These are phyloP conservation scores for Isoperla grammatica DNA, from an alignment of 2,888 invertebrate species.

Conservation along the genomic window DNA sequence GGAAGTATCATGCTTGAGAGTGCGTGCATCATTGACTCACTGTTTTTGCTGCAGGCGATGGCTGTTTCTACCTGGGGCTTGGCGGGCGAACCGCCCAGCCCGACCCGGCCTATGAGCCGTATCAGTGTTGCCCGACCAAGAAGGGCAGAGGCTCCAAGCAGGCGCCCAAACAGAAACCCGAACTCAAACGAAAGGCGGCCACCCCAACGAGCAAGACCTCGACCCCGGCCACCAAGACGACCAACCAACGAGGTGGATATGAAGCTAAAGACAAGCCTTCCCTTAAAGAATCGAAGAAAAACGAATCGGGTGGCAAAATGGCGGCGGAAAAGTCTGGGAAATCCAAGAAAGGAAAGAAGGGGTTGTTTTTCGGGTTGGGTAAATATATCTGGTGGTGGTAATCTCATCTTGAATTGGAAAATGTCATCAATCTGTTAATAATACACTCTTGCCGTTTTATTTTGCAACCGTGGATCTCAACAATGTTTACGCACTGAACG, in stretches of 20 bases:
- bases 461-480: too few relatives aligned
- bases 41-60: constrained; percentile 86
- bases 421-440: background rate
- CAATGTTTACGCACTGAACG: too few relatives aligned
- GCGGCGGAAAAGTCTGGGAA: constrained; percentile 47
- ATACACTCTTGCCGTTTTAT: background rate
- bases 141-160: constrained; percentile 73
- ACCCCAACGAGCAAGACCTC: constrained; percentile 38
- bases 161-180: constrained; percentile 63
- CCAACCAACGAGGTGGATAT: background rate
- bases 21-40: constrained; percentile 52
- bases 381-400: constrained; percentile 80
- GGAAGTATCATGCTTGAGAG: background rate
- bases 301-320: constrained; percentile 2
- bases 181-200: constrained; percentile 26
- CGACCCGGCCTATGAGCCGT: constrained; percentile 75
- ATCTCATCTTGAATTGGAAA: constrained; percentile 33
- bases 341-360: constrained; percentile 63
- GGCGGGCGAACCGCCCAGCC: constrained; percentile 75
- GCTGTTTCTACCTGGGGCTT: constrained; percentile 95
- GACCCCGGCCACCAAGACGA: constrained; percentile 35
- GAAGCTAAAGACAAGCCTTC: background rate
- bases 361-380: constrained; percentile 71
- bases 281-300: background rate
- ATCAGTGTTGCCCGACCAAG: constrained; percentile 89